A percentile compares a stretch with the other conserved stretches of the same genome.
Evolutionary conservation across 2,888 invertebrate species (phyloP).

Genomic region (Listrodromus nycthemerus): DNA sequence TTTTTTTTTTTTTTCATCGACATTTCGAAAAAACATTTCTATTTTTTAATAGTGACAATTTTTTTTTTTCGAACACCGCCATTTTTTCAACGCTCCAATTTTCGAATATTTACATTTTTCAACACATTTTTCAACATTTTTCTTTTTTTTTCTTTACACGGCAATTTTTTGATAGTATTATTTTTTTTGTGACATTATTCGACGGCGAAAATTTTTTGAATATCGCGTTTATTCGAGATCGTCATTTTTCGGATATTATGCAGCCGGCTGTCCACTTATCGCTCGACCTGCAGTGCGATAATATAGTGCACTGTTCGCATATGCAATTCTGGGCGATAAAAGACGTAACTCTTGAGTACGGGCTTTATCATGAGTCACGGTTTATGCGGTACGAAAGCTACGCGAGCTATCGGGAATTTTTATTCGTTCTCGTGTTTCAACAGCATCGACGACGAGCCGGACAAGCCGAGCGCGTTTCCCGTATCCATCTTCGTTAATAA

Average conservation of each 20-base stretch:
- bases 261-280: conserved; percentile 34
- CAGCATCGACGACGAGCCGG: not conserved
- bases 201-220: not conserved
- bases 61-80: too few relatives aligned
- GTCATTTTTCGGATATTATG: too few relatives aligned
- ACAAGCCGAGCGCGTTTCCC: not conserved
- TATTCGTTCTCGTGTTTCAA: conserved; percentile 8
- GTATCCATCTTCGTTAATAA: conserved; percentile 58
- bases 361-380: not conserved
- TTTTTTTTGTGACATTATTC: not conserved
- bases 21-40: not conserved
- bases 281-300: conserved; percentile 4
- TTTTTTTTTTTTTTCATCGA: too few relatives aligned
- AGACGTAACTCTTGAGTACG: not conserved
- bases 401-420: not conserved
- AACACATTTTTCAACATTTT: too few relatives aligned
- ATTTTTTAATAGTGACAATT: not conserved
- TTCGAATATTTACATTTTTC: too few relatives aligned
- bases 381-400: not conserved
- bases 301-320: conserved; percentile 3
- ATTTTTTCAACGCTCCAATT: too few relatives aligned
- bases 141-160: too few relatives aligned
- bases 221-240: too few relatives aligned
- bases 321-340: not conserved
- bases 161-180: too few relatives aligned